Percentiles rank a stretch among this genome's conserved stretches.
phyloP scores from a whole-genome alignment of 2,797 vertebrate species.

The Catamblyrhynchus diadema region DNA sequence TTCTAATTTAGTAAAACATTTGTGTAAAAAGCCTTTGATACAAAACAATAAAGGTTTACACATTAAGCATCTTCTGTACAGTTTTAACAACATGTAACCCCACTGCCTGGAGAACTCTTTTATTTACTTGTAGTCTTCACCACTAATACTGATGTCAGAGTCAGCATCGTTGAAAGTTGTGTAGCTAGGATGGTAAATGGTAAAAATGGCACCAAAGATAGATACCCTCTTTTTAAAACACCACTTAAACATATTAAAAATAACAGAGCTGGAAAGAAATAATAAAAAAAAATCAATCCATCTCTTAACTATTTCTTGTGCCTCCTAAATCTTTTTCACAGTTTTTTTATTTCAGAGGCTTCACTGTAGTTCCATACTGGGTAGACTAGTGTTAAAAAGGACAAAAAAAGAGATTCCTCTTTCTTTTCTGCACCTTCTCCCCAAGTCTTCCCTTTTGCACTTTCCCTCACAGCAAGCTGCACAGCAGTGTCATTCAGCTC shows the following conservation, averaged over 20 bases:
- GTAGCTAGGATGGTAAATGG: not conserved
- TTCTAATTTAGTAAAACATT: not conserved
- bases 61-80: not conserved
- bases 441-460: not conserved
- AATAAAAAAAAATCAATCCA: not conserved
- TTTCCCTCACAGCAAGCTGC: not conserved
- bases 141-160: not conserved
- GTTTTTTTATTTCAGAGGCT: not conserved
- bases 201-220: not conserved
- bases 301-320: not conserved
- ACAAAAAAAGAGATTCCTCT: not conserved
- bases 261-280: not conserved
- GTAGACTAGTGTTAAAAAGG: not conserved
- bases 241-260: not conserved
- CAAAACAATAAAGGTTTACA: not conserved
- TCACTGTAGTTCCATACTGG: not conserved
- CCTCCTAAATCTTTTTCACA: not conserved
- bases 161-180: not conserved
- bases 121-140: not conserved
- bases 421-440: not conserved
- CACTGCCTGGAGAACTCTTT: not conserved
- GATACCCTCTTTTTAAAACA: not conserved
- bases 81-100: fast-evolving
- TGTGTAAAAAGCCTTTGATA: not conserved
- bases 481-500: not conserved